Evolutionary conservation across 2,113 vertebrate species (phyloP), one percentile per base, ranked within the genome.

Genomic region (Salvator merianae): DNA sequence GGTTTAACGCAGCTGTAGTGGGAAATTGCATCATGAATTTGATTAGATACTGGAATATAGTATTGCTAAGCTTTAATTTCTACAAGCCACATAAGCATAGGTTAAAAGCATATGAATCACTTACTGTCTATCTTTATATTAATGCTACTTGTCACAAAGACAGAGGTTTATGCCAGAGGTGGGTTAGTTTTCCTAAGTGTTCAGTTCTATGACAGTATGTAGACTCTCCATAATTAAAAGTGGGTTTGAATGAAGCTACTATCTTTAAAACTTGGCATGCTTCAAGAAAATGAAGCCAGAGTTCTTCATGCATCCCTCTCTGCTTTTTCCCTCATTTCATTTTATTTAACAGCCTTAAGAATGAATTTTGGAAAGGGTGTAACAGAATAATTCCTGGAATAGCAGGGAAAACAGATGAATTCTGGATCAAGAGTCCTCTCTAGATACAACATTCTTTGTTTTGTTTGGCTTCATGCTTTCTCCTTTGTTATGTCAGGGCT

Each of bases 341-440:
- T 59, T 84, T 20, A 71, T 84, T 36, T 32, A 78, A 26, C 36
- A 34, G 28, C 30, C 13, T 32, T 62, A 75, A 50, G 36, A 18
- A 8, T 81, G 55, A 65, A 40, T 78, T 66, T 78, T 84, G 66
- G 34, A 62, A 78, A 71, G 66, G 66, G 66, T 43, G 50, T 71
- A 43, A 59, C 68, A 40, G 10, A 62, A 84, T 78, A 84, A 84
- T 84, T 84, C 75, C 75, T 84, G 83, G 66, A 84, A 84, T 78
- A 50, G 28, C 34, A 70, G 30, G 74, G 30, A 63, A 78, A 77
- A 36, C 83, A 50, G 83, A 78, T 84, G 50, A 75, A 43, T 77
- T 84, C 47, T 84, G 30, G 36, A 78, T 71, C 65, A 32, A 78
- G 66, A 78, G 66, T 12, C 53, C 34, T 78, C 77, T 50, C n/a